Conservation (phyloP, 2,797 vertebrate genomes). For the Cynodonichthys magdalenae region DNA sequence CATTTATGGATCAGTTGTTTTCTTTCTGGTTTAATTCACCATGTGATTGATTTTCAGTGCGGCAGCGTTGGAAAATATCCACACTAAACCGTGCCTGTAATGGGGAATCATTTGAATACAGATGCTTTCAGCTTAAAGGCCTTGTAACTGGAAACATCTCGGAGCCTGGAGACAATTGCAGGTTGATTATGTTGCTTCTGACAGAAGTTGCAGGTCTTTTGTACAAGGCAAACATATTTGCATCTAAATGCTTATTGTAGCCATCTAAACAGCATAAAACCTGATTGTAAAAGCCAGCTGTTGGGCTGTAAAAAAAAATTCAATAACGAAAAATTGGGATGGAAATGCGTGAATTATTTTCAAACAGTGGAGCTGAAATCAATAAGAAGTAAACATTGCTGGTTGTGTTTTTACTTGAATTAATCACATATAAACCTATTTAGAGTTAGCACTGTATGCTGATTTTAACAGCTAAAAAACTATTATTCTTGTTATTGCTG, state of each 20-base stretch:
- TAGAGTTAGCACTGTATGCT: constrained; percentile 58
- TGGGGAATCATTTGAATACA: constrained; percentile 82
- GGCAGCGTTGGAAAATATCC: constrained; percentile 82
- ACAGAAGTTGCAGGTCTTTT: constrained; percentile 82
- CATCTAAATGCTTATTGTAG: constrained; percentile 86
- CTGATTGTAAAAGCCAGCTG: constrained; percentile 81
- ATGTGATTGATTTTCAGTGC: constrained; percentile 88
- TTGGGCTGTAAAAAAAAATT: constrained; percentile 71
- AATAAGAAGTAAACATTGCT: constrained; percentile 69
- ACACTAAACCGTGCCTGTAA: constrained; percentile 78
- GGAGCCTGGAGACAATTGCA: constrained; percentile 84
- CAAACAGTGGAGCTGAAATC: constrained; percentile 76
- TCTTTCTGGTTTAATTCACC: constrained; percentile 89
- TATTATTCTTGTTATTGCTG: constrained; percentile 43
- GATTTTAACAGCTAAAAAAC: constrained; percentile 47
- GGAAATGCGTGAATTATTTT: constrained; percentile 79
- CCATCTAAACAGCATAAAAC: constrained; percentile 74
- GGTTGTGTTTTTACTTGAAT: constrained; percentile 59
- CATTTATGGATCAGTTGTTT: constrained; percentile 88
- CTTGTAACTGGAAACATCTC: constrained; percentile 78
- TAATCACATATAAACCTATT: constrained; percentile 68
- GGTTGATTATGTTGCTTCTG: constrained; percentile 84
- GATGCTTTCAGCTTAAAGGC: constrained; percentile 70
- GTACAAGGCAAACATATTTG: constrained; percentile 80
- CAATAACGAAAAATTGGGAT: constrained; percentile 76